Evolutionary conservation across 2,888 invertebrate species (phyloP).

Genomic region (Entomobrya proxima): DNA sequence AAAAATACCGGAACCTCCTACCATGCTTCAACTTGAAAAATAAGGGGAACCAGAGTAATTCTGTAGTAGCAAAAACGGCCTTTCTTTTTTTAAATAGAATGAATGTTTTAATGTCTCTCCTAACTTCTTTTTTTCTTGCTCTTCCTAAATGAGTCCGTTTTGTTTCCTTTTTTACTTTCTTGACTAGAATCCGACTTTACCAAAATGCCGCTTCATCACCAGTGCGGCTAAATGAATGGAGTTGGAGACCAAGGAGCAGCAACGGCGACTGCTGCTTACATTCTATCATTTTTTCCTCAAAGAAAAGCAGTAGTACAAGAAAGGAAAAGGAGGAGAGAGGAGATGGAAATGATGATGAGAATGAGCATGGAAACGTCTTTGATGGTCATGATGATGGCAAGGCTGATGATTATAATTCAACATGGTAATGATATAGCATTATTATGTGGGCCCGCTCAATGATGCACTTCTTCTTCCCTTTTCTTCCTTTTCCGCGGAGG

Average conservation of each 20-base stretch:
- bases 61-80: not conserved
- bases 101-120: conserved; percentile 7
- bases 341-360: conserved; percentile 33
- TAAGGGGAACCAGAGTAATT: not conserved
- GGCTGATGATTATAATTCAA: conserved; percentile 36
- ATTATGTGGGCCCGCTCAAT: conserved; percentile 33
- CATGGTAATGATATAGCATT: conserved; percentile 44
- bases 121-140: not conserved
- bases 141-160: conserved; percentile 41
- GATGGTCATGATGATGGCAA: conserved; percentile 30
- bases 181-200: conserved; percentile 33
- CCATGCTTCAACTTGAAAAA: conserved; percentile 46
- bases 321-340: not conserved
- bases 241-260: not conserved
- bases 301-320: conserved; percentile 29
- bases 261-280: conserved; percentile 9
- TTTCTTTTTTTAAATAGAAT: conserved; percentile 20
- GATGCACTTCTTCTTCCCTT: conserved; percentile 29
- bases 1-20: conserved; percentile 57
- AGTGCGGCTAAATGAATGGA: not conserved
- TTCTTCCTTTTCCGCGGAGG: not conserved
- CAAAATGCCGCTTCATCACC: not conserved
- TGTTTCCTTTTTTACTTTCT: not conserved
- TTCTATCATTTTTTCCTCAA: conserved; percentile 27
- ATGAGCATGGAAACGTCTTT: conserved; percentile 33